Conservation (phyloP, 1,140 invertebrate species). For the Leptinotarsa defecta region DNA sequence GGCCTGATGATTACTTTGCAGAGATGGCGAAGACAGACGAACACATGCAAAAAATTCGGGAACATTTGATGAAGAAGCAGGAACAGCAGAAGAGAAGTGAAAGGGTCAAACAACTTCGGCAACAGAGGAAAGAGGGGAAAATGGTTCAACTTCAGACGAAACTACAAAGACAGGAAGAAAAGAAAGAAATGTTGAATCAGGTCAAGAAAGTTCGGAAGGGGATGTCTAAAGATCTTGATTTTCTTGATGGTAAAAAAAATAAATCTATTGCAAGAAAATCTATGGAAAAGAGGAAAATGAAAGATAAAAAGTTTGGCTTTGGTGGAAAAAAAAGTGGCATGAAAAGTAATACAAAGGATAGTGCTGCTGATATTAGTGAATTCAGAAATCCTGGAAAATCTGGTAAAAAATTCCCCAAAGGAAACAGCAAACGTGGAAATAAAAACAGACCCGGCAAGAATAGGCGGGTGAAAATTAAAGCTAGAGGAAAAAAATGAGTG, state of each 20-base stretch:
- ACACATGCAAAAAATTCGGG: constrained; percentile 96
- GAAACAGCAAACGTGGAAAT: constrained; percentile 29
- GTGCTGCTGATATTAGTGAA: constrained; percentile 69
- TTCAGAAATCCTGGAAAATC: constrained; percentile 49
- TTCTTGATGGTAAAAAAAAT: constrained; percentile 77
- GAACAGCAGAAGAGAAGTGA: constrained; percentile 81
- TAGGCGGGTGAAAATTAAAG: constrained; percentile 44
- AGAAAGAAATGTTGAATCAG: constrained; percentile 80
- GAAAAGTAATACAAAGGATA: constrained; percentile 88
- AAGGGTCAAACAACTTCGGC: constrained; percentile 84
- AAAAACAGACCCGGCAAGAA: constrained; percentile 48
- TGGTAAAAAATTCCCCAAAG: constrained; percentile 29
- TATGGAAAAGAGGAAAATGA: constrained; percentile 67
- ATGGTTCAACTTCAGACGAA: constrained; percentile 80
- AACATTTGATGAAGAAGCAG: constrained; percentile 84
- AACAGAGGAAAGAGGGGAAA: constrained; percentile 92
- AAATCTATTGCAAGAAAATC: constrained; percentile 59
- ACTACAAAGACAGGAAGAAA: constrained; percentile 76
- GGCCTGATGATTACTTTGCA: constrained; percentile 97
- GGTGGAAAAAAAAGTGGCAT: constrained; percentile 92
- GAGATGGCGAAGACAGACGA: constrained; percentile 98
- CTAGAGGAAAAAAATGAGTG: constrained; percentile 35
- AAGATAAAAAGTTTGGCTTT: constrained; percentile 91
- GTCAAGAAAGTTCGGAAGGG: constrained; percentile 86
- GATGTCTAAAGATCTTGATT: constrained; percentile 77